phyloP scores from a whole-genome alignment of 2,113 vertebrate genomes.

The Castor canadensis region DNA sequence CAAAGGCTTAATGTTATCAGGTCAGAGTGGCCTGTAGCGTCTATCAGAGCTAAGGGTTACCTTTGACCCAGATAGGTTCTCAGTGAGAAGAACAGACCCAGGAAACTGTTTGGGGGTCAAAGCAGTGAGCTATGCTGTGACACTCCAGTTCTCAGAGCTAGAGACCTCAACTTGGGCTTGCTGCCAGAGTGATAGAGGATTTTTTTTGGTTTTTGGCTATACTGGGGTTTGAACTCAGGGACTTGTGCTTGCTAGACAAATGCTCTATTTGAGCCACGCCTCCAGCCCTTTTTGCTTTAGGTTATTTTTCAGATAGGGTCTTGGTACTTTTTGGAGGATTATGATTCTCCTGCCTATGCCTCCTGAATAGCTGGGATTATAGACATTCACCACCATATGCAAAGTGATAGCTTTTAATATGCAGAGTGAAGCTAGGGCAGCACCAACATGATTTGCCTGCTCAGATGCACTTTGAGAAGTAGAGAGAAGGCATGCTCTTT shows the following conservation, averaged over 20 bases:
- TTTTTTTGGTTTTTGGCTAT: no score
- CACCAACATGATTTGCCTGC: neutral
- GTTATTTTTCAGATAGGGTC: no score
- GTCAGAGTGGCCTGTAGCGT: neutral
- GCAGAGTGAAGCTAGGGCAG: neutral
- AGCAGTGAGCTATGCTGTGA: neutral
- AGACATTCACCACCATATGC: no score
- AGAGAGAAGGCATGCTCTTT: neutral
- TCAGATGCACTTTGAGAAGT: no score
- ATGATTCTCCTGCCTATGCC: no score
- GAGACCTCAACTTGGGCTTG: neutral
- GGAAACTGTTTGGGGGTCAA: neutral
- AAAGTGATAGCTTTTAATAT: neutral
- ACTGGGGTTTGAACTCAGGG: no score
- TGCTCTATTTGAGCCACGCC: no score
- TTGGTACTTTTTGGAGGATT: no score
- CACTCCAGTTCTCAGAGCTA: neutral
- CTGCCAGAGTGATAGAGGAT: neutral
- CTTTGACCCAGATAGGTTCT: neutral
- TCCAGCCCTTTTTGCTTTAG: no score
- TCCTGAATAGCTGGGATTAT: no score
- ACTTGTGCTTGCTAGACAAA: no score
- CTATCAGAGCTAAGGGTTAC: neutral
- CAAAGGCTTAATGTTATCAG: neutral
- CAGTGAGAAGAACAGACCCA: neutral